phyloP scores from a whole-genome alignment of 2,888 invertebrate species.

The Lypha dubia region DNA sequence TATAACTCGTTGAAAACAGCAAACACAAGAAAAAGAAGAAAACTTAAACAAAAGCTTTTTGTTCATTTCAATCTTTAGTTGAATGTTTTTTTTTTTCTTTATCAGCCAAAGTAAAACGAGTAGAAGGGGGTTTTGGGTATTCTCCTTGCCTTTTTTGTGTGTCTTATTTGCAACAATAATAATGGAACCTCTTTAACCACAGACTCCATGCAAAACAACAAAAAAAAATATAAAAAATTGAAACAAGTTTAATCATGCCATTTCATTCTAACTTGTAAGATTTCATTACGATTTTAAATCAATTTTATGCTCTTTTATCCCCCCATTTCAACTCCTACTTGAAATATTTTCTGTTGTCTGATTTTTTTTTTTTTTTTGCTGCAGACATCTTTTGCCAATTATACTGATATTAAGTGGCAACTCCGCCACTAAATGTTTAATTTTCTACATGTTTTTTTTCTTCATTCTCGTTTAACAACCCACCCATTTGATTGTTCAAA shows the following conservation, averaged over 20 bases:
- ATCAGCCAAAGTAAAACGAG: not conserved
- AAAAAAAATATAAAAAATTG: not conserved
- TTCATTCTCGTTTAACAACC: slow-evolving; percentile 21
- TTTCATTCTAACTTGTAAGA: slow-evolving; percentile 48
- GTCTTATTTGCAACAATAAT: slow-evolving; percentile 63
- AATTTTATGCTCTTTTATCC: slow-evolving; percentile 69
- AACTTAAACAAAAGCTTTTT: slow-evolving; percentile 67
- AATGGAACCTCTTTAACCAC: slow-evolving; percentile 71
- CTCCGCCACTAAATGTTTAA: slow-evolving; percentile 61
- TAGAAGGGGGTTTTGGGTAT: slow-evolving; percentile 8
- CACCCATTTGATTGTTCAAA: slow-evolving; percentile 26
- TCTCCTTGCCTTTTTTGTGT: slow-evolving; percentile 45
- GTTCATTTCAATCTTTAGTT: slow-evolving; percentile 48
- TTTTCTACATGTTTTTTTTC: slow-evolving; percentile 37
- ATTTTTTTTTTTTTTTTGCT: slow-evolving; percentile 37
- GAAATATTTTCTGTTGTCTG: slow-evolving; percentile 40
- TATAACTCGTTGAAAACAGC: slow-evolving; percentile 53
- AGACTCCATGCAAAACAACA: slow-evolving; percentile 58
- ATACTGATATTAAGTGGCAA: slow-evolving; percentile 72
- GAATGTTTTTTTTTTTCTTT: slow-evolving; percentile 33
- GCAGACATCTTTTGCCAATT: slow-evolving; percentile 75
- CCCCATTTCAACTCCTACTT: slow-evolving; percentile 58
- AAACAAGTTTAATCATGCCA: slow-evolving; percentile 36
- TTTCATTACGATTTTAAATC: slow-evolving; percentile 44
- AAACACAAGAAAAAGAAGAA: slow-evolving; percentile 21